Percentiles rank a stretch among this genome's conserved stretches.
Evolutionary conservation across 2,888 invertebrate species (phyloP).

Genomic region (Chrysina gloriosa): DNA sequence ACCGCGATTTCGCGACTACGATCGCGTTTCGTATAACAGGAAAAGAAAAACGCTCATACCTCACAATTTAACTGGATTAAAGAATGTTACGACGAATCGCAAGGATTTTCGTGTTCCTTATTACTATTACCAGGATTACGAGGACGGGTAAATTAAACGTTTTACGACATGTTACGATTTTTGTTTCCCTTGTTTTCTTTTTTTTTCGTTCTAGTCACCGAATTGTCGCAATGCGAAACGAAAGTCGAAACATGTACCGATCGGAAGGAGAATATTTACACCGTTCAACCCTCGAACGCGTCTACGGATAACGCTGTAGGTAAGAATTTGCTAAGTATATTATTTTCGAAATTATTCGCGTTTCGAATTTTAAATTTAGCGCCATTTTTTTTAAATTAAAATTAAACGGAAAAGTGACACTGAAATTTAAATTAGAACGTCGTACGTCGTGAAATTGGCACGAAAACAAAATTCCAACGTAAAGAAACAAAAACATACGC

Average conservation of each 20-base stretch:
- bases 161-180: too few relatives aligned
- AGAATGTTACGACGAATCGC: not conserved
- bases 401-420: too few relatives aligned
- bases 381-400: too few relatives aligned
- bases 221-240: constrained; percentile 13
- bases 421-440: too few relatives aligned
- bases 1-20: too few relatives aligned
- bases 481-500: too few relatives aligned
- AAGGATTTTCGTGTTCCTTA: not conserved
- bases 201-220: constrained; percentile 2
- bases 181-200: not conserved
- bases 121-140: not conserved
- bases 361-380: not conserved
- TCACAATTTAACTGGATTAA: not conserved
- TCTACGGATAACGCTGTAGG: not conserved
- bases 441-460: too few relatives aligned
- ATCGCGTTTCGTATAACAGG: too few relatives aligned
- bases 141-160: constrained; percentile 2
- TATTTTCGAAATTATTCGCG: too few relatives aligned
- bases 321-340: too few relatives aligned
- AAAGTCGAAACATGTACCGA: constrained; percentile 10
- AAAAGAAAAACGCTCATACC: too few relatives aligned
- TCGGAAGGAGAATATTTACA: constrained; percentile 22
- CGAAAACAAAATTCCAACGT: too few relatives aligned
- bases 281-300: not conserved